Percentiles rank a stretch among this genome's conserved stretches.
phyloP scores from a whole-genome alignment of 2,888 invertebrate genomes.

The Ochropleura leucogaster region DNA sequence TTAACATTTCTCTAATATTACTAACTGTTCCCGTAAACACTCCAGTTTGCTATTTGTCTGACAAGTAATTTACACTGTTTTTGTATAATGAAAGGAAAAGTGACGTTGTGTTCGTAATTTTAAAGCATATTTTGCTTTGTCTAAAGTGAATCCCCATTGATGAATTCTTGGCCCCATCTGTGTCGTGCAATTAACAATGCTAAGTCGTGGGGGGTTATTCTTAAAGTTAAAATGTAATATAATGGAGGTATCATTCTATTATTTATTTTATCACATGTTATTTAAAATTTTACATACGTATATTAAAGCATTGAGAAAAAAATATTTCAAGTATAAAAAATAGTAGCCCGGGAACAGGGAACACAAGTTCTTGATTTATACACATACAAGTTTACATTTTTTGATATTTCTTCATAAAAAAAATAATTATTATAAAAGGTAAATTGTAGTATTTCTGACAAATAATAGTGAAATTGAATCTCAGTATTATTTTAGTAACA shows the following conservation, averaged over 20 bases:
- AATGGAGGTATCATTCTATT: too few species aligned
- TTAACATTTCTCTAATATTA: conserved; percentile 44
- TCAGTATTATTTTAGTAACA: not conserved
- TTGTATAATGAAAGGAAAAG: conserved; percentile 21
- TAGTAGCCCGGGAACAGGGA: too few species aligned
- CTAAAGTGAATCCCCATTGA: conserved; percentile 63
- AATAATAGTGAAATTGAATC: not conserved
- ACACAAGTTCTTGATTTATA: too few species aligned
- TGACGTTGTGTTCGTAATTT: not conserved
- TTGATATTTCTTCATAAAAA: too few species aligned
- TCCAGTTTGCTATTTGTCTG: conserved; percentile 55
- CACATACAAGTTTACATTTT: too few species aligned
- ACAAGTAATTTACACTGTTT: conserved; percentile 52
- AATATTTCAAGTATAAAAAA: too few species aligned
- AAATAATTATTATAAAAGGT: too few species aligned
- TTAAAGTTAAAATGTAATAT: not conserved
- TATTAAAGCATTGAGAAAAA: too few species aligned
- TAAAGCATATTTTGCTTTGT: conserved; percentile 57
- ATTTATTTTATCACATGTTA: too few species aligned
- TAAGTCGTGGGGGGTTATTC: conserved; percentile 64
- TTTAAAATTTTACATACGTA: too few species aligned
- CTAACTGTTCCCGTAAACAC: conserved; percentile 43
- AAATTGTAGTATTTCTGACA: not conserved
- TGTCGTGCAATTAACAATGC: conserved; percentile 74
- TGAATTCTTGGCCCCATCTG: conserved; percentile 73